Conservation (phyloP, 2,888 invertebrate species). For the Diarsia mendica region DNA sequence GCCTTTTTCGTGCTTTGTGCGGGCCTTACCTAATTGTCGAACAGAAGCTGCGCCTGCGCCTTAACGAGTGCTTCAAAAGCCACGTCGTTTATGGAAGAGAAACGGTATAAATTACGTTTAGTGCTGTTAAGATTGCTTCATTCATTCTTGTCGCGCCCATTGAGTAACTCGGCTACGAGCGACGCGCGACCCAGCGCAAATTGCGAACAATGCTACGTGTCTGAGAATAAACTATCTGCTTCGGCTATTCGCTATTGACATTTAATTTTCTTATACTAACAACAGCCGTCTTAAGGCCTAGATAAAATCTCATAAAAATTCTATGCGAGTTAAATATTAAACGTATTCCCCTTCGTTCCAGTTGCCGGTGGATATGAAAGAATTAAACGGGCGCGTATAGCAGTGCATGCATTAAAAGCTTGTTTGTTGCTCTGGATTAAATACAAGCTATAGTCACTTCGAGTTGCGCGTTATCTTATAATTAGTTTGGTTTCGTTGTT, state of each 20-base stretch:
- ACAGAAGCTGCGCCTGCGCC: conserved; percentile 84
- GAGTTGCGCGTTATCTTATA: conserved; percentile 62
- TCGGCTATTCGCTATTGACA: conserved; percentile 76
- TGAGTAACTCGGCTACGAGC: conserved; percentile 79
- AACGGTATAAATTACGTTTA: conserved; percentile 85
- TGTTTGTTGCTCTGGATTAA: conserved; percentile 61
- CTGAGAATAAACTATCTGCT: conserved; percentile 77
- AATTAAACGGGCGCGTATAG: conserved; percentile 70
- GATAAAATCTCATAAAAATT: conserved; percentile 63
- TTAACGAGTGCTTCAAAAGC: conserved; percentile 79
- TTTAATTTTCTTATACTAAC: conserved; percentile 76
- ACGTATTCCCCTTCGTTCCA: conserved; percentile 59
- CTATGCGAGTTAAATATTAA: conserved; percentile 56
- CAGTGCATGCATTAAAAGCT: conserved; percentile 64
- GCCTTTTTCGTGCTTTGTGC: conserved; percentile 74
- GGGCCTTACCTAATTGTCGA: conserved; percentile 84
- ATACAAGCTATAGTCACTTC: conserved; percentile 45
- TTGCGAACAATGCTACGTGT: conserved; percentile 80
- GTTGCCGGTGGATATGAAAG: conserved; percentile 70
- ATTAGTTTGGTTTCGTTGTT: conserved; percentile 67
- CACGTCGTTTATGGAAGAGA: conserved; percentile 84
- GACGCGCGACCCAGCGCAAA: conserved; percentile 75
- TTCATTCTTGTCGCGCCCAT: conserved; percentile 85
- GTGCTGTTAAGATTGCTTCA: conserved; percentile 85
- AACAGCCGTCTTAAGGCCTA: conserved; percentile 65